Percentiles rank a stretch among this genome's conserved stretches.
These are phyloP conservation scores for Amblyteles armatorius DNA, from an alignment of 2,888 invertebrate species.

Conservation along the genomic window DNA sequence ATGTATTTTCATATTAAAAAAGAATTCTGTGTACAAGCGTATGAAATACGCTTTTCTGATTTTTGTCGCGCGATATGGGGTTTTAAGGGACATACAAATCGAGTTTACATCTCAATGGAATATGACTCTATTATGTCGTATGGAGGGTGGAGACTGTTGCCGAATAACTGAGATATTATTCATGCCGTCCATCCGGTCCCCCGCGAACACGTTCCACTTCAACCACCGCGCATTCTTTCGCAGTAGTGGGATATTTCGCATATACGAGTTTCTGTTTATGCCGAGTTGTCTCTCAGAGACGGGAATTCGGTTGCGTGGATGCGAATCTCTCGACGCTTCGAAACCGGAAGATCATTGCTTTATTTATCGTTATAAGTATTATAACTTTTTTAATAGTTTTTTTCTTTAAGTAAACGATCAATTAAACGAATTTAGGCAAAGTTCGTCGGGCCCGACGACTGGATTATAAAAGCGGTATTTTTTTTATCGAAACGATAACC, in stretches of 20 bases:
- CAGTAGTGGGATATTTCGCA: background rate
- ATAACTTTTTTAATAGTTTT: background rate
- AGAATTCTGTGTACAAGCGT: too few species aligned
- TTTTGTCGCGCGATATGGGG: too few species aligned
- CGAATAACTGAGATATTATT: background rate
- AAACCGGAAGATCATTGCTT: background rate
- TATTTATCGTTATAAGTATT: background rate
- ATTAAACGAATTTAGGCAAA: background rate
- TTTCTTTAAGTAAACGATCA: background rate
- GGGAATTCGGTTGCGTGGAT: background rate
- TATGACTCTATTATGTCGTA: background rate
- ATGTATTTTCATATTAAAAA: too few species aligned
- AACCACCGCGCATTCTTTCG: background rate
- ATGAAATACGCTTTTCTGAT: too few species aligned
- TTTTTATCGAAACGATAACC: background rate
- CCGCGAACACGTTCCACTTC: background rate
- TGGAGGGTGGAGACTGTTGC: background rate
- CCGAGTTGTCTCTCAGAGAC: background rate
- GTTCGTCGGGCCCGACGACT: background rate
- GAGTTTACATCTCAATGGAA: background rate
- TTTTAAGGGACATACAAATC: background rate
- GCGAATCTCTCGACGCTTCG: background rate
- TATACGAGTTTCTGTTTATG: background rate
- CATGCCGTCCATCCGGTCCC: background rate
- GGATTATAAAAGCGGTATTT: background rate